Conservation (phyloP, 2,888 invertebrate species). For the Melanostoma scalare region DNA sequence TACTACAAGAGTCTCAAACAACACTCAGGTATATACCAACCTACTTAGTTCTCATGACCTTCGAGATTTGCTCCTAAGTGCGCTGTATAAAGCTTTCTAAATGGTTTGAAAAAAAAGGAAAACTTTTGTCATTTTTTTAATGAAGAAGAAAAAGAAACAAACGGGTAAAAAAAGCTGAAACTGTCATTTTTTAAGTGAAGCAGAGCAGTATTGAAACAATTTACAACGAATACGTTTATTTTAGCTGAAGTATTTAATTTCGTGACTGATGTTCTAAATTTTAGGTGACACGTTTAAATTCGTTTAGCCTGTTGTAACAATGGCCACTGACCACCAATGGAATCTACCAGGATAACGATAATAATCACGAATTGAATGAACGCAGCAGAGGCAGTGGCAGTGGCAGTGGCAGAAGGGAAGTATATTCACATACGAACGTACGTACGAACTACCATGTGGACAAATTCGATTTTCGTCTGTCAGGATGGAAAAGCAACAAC, state of each 20-base stretch:
- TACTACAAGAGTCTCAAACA: constrained; percentile 1
- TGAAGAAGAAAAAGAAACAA: background rate
- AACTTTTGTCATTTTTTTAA: constrained; percentile 27
- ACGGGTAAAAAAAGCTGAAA: background rate
- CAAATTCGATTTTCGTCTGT: constrained; percentile 67
- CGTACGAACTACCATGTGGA: constrained; percentile 43
- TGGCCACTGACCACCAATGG: constrained; percentile 36
- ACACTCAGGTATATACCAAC: constrained; percentile 4
- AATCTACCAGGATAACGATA: constrained; percentile 60
- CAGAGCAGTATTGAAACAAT: constrained; percentile 8
- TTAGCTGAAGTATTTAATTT: constrained; percentile 27
- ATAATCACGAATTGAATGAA: constrained; percentile 63
- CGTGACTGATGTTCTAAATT: constrained; percentile 45
- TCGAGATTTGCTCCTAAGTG: constrained; percentile 51
- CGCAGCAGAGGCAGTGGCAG: constrained; percentile 22
- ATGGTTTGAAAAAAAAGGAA: constrained; percentile 28
- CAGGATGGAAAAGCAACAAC: constrained; percentile 68
- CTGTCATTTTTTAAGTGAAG: background rate
- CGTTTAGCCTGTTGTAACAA: constrained; percentile 54
- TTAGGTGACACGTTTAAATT: constrained; percentile 53
- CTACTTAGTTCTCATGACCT: constrained; percentile 38
- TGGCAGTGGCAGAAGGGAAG: background rate
- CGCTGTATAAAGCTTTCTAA: constrained; percentile 35
- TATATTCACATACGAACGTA: constrained; percentile 4
- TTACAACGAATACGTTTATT: constrained; percentile 30